These are phyloP conservation scores for Tachysurus vachellii DNA, from an alignment of 2,113 vertebrate genomes.

Conservation along the genomic window DNA sequence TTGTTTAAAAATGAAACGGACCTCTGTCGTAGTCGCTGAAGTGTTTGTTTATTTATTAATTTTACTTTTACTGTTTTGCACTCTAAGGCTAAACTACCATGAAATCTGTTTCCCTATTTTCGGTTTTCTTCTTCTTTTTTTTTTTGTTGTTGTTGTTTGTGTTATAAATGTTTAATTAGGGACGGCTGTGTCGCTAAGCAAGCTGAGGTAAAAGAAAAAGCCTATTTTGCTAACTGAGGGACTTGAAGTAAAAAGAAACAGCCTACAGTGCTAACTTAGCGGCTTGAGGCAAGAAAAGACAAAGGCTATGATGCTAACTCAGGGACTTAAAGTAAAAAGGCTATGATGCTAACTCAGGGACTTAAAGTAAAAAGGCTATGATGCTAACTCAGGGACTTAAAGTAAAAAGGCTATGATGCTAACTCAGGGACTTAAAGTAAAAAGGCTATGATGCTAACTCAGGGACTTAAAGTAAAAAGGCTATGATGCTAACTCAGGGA, in stretches of 20 bases:
- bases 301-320: neutral
- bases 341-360: neutral
- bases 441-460: neutral
- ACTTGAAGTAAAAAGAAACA: neutral
- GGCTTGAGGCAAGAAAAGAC: too few species aligned
- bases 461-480: neutral
- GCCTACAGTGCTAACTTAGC: neutral
- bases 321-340: neutral
- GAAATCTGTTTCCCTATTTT: neutral
- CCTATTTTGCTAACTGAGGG: neutral
- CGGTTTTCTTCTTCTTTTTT: neutral
- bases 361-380: neutral
- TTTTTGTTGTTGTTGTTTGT: neutral
- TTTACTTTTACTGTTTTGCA: neutral
- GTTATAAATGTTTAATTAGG: neutral
- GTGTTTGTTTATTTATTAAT: neutral
- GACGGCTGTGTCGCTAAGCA: neutral
- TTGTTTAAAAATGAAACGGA: neutral
- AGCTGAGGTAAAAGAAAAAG: neutral
- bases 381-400: neutral
- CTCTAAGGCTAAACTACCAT: neutral
- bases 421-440: neutral
- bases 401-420: neutral
- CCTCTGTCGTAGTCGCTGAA: neutral
- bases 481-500: neutral